Evolutionary conservation across 2,797 vertebrate species (phyloP).

Genomic region (Ataeniobius toweri): DNA sequence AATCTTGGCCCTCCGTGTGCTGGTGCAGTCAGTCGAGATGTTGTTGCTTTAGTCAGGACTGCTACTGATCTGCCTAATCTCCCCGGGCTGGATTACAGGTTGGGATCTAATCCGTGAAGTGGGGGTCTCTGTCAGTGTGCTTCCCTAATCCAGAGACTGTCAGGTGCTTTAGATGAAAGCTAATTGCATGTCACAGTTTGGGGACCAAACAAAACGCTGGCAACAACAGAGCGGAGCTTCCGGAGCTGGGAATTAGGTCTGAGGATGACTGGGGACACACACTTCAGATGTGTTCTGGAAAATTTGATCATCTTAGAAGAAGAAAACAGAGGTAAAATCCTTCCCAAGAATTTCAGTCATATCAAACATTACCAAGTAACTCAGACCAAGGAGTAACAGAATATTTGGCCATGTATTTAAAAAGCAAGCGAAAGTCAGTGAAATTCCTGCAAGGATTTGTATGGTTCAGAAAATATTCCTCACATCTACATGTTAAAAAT

Average conservation of each 20-base stretch:
- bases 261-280: conserved; percentile 32
- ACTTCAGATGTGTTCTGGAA: conserved; percentile 32
- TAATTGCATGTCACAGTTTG: conserved; percentile 76
- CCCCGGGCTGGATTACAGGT: conserved; percentile 75
- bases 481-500: conserved; percentile 12
- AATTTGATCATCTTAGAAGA: conserved; percentile 42
- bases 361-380: conserved; percentile 27
- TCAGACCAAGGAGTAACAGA: conserved; percentile 31
- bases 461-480: conserved; percentile 24
- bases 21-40: conserved; percentile 62
- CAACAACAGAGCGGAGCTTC: conserved; percentile 54
- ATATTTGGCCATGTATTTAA: conserved; percentile 6
- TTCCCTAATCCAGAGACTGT: conserved; percentile 72
- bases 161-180: conserved; percentile 78
- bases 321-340: conserved; percentile 33
- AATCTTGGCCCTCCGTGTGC: conserved; percentile 66
- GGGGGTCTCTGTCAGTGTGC: conserved; percentile 69
- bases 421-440: neutral
- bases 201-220: conserved; percentile 46
- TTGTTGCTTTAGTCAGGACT: conserved; percentile 71
- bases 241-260: conserved; percentile 47
- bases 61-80: conserved; percentile 78
- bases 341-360: conserved; percentile 18
- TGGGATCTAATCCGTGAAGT: conserved; percentile 76
- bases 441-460: conserved; percentile 19